Evolutionary conservation across 1,140 invertebrate genomes (phyloP).

Genomic region (Hylyphantes graminicola): DNA sequence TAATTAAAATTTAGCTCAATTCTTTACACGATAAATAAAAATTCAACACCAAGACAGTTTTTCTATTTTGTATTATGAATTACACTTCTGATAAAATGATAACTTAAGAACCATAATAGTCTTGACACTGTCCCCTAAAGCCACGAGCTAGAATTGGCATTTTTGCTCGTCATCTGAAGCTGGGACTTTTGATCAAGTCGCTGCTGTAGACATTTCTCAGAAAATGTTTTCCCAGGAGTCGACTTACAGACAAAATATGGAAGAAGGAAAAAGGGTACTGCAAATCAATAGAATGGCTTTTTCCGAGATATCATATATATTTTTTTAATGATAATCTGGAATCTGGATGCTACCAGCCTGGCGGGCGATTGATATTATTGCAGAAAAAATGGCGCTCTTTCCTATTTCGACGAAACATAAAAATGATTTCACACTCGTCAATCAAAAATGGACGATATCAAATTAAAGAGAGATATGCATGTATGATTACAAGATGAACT

Average conservation of each 20-base stretch:
- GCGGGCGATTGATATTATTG: neutral
- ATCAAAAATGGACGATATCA: constrained; percentile 6
- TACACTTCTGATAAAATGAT: too few relatives aligned
- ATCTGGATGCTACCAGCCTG: neutral
- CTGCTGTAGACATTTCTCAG: neutral
- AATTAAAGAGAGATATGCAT: neutral
- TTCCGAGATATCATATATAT: neutral
- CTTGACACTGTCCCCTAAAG: too few relatives aligned
- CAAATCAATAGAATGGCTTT: too few relatives aligned
- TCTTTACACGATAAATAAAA: too few relatives aligned
- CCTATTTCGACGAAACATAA: neutral
- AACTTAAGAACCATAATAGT: too few relatives aligned
- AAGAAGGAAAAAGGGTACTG: neutral
- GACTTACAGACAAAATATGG: constrained; percentile 33
- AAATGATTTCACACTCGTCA: constrained; percentile 2
- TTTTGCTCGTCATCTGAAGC: neutral
- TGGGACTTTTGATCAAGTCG: neutral
- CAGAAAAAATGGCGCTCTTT: neutral
- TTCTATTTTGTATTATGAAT: too few relatives aligned
- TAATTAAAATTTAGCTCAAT: too few relatives aligned
- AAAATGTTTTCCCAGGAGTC: constrained; percentile 28
- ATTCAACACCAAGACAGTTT: too few relatives aligned
- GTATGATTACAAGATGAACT: neutral
- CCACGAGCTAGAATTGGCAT: too few relatives aligned
- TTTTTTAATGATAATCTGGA: neutral